These are phyloP conservation scores for Henricia sp. DNA, from an alignment of 53 echinoderm and acorn worm species.

Conservation along the genomic window DNA sequence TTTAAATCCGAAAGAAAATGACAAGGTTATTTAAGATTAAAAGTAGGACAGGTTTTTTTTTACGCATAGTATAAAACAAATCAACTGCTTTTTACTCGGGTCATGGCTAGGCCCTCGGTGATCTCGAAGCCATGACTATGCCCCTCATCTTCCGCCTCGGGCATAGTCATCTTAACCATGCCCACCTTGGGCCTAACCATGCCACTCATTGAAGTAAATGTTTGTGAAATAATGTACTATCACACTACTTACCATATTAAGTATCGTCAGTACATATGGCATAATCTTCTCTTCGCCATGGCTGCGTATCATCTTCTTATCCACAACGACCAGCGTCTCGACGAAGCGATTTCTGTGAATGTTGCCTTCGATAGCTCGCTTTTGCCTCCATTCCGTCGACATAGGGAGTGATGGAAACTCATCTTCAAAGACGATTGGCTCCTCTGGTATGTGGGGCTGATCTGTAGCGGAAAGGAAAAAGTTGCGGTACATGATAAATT, in stretches of 20 bases:
- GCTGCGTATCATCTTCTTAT: constrained; percentile 85
- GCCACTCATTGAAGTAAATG: no score
- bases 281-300: constrained; percentile 88
- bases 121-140: no score
- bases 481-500: no score
- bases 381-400: constrained; percentile 42
- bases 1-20: no score
- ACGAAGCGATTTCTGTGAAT: constrained; percentile 83
- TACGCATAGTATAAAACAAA: no score
- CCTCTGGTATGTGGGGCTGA: constrained; percentile 83
- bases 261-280: constrained; percentile 91
- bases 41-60: no score
- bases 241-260: constrained; percentile 89
- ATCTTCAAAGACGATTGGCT: constrained; percentile 78
- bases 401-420: constrained; percentile 51
- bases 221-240: not conserved
- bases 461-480: constrained; percentile 61
- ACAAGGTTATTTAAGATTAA: no score
- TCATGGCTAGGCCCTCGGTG: no score
- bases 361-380: constrained; percentile 84
- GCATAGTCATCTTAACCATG: no score
- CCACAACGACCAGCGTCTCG: constrained; percentile 93
- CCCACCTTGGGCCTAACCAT: no score
- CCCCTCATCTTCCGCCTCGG: no score
- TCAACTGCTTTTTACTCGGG: no score